Evolutionary conservation across 2,113 vertebrate species (phyloP).

Genomic region (Lepidothrix coronata): DNA sequence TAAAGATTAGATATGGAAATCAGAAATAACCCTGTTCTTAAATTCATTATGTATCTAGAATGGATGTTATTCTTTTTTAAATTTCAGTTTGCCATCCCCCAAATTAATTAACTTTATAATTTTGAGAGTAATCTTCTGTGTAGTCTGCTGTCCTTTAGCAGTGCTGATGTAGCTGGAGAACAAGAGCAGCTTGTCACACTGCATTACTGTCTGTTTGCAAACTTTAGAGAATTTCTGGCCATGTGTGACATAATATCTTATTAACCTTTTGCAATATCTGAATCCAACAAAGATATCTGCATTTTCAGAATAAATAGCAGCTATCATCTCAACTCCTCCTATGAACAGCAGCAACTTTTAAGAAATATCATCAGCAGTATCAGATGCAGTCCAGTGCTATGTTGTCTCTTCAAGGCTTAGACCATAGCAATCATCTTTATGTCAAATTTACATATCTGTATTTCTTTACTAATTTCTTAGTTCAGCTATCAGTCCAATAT

Average conservation of each 20-base stretch:
- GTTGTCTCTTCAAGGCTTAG: neutral
- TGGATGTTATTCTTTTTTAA: neutral
- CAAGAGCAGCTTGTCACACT: slow-evolving; percentile 8
- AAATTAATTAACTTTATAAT: neutral
- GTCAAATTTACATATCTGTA: neutral
- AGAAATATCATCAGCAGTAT: neutral
- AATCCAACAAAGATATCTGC: neutral
- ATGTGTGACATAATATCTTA: neutral
- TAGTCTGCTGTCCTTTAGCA: neutral
- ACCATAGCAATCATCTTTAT: neutral
- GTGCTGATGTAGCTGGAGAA: slow-evolving; percentile 20
- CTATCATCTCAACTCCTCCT: neutral
- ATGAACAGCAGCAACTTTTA: neutral
- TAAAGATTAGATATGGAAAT: neutral
- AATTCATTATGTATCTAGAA: neutral
- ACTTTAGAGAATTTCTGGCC: slow-evolving; percentile 11
- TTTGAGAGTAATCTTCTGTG: slow-evolving; percentile 9
- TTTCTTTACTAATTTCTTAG: neutral
- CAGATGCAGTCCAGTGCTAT: neutral
- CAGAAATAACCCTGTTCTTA: neutral
- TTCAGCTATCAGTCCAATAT: neutral
- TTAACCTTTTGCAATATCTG: slow-evolving; percentile 19
- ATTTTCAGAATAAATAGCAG: slow-evolving; percentile 6
- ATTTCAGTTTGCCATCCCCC: neutral
- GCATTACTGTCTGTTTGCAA: neutral